phyloP scores from a whole-genome alignment of 2,113 vertebrate species.

The Zingel zingel region DNA sequence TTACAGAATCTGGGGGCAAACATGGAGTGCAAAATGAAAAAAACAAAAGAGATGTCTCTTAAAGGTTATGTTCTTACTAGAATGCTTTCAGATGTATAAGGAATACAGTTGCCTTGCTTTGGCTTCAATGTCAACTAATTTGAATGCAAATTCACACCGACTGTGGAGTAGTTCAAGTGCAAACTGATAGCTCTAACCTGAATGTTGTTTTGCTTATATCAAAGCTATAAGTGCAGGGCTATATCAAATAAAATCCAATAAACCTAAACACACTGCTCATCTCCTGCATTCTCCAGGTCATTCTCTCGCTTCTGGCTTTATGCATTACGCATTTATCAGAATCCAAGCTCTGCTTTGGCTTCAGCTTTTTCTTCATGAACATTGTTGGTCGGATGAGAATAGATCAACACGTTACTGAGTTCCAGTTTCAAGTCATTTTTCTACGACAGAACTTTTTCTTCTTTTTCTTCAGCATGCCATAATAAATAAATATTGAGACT shows the following conservation, averaged over 20 bases:
- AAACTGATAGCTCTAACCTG: neutral
- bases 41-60: neutral
- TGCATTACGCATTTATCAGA: slow-evolving; percentile 4
- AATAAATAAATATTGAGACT: neutral
- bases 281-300: neutral
- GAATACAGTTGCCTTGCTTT: neutral
- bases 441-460: neutral
- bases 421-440: neutral
- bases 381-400: neutral
- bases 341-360: neutral
- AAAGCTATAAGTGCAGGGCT: neutral
- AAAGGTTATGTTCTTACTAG: neutral
- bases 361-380: neutral
- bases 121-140: neutral
- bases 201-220: neutral
- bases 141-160: neutral
- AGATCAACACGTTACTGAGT: neutral
- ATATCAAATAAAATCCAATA: neutral
- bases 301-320: neutral
- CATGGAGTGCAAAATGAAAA: neutral
- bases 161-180: neutral
- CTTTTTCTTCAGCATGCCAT: neutral
- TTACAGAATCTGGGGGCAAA: neutral
- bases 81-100: neutral
- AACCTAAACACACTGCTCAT: neutral